These are phyloP conservation scores for Rhyacophila evoluta DNA, from an alignment of 2,888 invertebrate species.

Conservation along the genomic window DNA sequence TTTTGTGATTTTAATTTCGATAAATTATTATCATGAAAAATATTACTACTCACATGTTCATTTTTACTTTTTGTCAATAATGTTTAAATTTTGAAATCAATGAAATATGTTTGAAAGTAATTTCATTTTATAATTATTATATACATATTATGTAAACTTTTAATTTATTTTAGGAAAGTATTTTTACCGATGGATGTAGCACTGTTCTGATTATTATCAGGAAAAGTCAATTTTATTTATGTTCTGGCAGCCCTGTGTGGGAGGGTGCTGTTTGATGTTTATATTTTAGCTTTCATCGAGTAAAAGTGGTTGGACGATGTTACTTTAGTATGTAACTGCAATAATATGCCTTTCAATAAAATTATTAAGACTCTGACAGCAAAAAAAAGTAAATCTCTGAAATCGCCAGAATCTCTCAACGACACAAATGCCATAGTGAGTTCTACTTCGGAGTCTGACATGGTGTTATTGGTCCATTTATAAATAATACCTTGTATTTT, in stretches of 20 bases:
- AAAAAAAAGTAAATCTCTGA: neutral
- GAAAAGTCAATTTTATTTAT: neutral
- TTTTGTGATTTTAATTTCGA: too few relatives aligned
- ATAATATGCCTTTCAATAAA: conserved; percentile 31
- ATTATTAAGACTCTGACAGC: conserved; percentile 25
- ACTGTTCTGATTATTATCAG: too few relatives aligned
- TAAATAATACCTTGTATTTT: neutral
- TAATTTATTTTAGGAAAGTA: too few relatives aligned
- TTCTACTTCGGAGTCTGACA: conserved; percentile 12
- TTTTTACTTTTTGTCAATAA: too few relatives aligned
- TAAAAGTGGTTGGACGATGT: conserved; percentile 33
- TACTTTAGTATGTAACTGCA: conserved; percentile 23
- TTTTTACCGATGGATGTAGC: too few relatives aligned
- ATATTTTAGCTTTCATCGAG: neutral
- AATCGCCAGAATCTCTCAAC: conserved; percentile 13
- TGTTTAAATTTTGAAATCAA: too few relatives aligned
- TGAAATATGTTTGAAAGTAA: too few relatives aligned
- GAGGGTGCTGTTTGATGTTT: conserved; percentile 11
- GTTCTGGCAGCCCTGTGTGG: neutral
- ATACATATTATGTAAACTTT: too few relatives aligned
- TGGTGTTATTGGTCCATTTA: conserved; percentile 12
- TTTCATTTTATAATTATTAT: too few relatives aligned
- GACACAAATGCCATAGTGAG: conserved; percentile 15
- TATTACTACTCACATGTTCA: too few relatives aligned
- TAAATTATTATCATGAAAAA: too few relatives aligned